Evolutionary conservation across 1,140 invertebrate genomes (phyloP).

Genomic region (Drosophila ercepeae): DNA sequence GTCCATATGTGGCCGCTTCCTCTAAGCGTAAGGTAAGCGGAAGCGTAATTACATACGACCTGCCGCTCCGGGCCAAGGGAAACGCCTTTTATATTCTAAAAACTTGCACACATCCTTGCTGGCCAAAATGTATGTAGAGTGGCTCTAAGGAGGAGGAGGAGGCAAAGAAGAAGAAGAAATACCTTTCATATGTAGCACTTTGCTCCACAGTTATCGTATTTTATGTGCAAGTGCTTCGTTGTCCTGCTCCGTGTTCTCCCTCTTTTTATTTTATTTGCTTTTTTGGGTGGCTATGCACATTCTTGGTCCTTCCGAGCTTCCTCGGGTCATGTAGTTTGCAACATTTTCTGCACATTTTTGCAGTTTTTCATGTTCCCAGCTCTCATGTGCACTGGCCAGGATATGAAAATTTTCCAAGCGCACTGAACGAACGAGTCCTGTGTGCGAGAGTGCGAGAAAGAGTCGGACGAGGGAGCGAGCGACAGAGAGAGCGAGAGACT

Average conservation of each 20-base stretch:
- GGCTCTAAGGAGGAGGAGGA: background rate
- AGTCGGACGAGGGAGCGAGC: background rate
- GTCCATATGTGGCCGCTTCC: constrained; percentile 26
- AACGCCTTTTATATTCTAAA: constrained; percentile 68
- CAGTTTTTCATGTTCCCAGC: constrained; percentile 77
- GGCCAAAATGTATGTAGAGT: constrained; percentile 22
- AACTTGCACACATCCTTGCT: constrained; percentile 50
- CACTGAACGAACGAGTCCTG: constrained; percentile 35
- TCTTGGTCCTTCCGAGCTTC: background rate
- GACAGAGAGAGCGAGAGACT: constrained; percentile 24
- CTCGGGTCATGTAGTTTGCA: constrained; percentile 65
- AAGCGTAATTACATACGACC: constrained; percentile 69
- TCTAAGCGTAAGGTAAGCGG: constrained; percentile 64
- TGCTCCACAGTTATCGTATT: constrained; percentile 77
- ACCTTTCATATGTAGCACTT: constrained; percentile 80
- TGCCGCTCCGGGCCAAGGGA: constrained; percentile 15
- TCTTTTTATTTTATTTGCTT: background rate
- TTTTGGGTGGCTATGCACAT: constrained; percentile 3
- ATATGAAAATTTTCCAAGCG: constrained; percentile 79
- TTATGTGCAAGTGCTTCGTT: constrained; percentile 68
- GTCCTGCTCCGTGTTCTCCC: constrained; percentile 17
- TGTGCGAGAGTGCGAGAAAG: background rate
- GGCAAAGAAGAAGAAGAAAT: constrained; percentile 32
- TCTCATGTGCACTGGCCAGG: constrained; percentile 68
- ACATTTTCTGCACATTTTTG: constrained; percentile 80